A percentile compares a stretch with the other conserved stretches of the same genome.
Evolutionary conservation across 2,888 invertebrate species (phyloP).

Genomic region (Pristionchus exspectatus): DNA sequence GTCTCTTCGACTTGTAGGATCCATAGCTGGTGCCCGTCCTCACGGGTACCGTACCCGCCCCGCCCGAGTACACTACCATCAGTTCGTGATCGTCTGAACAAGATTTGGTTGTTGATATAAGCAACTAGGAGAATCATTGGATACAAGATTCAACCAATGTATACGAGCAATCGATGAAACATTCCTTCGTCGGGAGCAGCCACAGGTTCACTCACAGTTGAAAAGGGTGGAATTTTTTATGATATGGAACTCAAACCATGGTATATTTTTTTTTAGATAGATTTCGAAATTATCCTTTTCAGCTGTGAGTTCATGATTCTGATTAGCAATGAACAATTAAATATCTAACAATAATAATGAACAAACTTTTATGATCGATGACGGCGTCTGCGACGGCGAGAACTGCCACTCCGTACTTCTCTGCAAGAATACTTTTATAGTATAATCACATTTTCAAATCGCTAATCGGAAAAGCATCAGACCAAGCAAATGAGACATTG

Average conservation of each 20-base stretch:
- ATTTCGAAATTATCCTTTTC: too few relatives aligned
- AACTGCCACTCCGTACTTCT: slow-evolving; percentile 32
- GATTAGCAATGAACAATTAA: too few relatives aligned
- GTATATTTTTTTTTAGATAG: too few relatives aligned
- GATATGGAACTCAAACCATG: too few relatives aligned
- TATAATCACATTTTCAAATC: background rate
- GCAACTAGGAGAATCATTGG: background rate
- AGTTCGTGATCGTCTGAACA: slow-evolving; percentile 36
- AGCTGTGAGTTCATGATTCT: too few relatives aligned
- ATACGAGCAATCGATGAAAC: background rate
- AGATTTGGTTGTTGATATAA: background rate
- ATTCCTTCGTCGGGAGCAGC: background rate
- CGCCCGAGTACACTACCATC: slow-evolving; percentile 49
- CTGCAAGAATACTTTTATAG: background rate
- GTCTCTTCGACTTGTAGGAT: background rate
- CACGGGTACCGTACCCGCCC: slow-evolving; percentile 43
- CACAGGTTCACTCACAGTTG: too few relatives aligned
- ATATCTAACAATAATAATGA: background rate
- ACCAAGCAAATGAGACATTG: too few relatives aligned
- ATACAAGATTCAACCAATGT: background rate
- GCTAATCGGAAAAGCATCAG: background rate
- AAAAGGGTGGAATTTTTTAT: too few relatives aligned
- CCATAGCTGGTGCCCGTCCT: slow-evolving; percentile 24
- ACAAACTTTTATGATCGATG: background rate
- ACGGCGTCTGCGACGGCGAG: background rate